Evolutionary conservation across 2,888 invertebrate genomes (phyloP).

Genomic region (Volucella inflata): DNA sequence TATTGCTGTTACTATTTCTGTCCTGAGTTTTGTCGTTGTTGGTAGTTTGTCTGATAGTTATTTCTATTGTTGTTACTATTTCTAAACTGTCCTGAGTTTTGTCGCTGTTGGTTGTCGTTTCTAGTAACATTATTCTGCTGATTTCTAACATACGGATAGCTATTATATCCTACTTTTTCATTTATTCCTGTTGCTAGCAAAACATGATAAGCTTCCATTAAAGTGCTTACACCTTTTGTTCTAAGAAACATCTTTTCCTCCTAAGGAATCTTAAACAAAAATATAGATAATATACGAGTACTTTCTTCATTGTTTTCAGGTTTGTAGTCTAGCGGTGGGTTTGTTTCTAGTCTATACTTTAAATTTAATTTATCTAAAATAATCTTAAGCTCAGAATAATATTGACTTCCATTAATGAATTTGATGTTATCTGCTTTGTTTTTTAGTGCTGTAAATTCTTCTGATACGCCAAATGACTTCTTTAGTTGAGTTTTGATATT

Average conservation of each 20-base stretch:
- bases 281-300: too few species aligned
- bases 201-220: slow-evolving; percentile 16
- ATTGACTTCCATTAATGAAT: too few species aligned
- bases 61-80: not conserved
- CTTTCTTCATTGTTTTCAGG: too few species aligned
- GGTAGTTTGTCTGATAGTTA: slow-evolving; percentile 9
- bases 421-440: too few species aligned
- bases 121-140: slow-evolving; percentile 11
- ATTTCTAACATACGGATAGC: slow-evolving; percentile 12
- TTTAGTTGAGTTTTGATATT: slow-evolving; percentile 1
- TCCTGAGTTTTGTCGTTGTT: slow-evolving; percentile 8
- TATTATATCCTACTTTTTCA: slow-evolving; percentile 9
- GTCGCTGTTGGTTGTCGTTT: not conserved
- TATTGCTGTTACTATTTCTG: not conserved
- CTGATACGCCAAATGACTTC: too few species aligned
- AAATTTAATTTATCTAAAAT: too few species aligned
- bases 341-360: too few species aligned
- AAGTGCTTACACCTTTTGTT: slow-evolving; percentile 4
- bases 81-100: too few species aligned
- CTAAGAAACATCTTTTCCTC: slow-evolving; percentile 9
- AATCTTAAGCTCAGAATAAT: too few species aligned
- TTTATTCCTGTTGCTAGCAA: slow-evolving; percentile 20
- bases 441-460: too few species aligned
- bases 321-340: too few species aligned
- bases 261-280: too few species aligned